Evolutionary conservation across 2,797 vertebrate genomes (phyloP).

Genomic region (Poecilia picta): DNA sequence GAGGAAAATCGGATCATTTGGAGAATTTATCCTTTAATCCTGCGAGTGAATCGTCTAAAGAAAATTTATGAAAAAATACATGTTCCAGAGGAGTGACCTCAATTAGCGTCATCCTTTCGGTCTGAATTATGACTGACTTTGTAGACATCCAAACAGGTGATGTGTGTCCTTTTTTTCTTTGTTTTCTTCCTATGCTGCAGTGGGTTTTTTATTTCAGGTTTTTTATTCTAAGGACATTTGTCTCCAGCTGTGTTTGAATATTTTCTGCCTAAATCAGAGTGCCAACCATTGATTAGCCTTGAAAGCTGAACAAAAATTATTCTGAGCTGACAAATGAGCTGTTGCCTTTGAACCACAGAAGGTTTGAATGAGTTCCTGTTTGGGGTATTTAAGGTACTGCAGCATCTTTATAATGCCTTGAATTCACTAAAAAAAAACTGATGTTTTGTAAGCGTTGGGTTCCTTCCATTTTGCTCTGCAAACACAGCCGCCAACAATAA

Average conservation of each 20-base stretch:
- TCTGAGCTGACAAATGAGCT: constrained; percentile 22
- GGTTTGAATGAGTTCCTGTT: constrained; percentile 12
- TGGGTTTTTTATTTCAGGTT: neutral
- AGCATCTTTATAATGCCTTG: constrained; percentile 14
- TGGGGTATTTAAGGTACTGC: neutral
- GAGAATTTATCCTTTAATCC: constrained; percentile 30
- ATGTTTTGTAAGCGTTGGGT: neutral
- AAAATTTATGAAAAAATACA: constrained; percentile 58
- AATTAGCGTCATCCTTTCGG: constrained; percentile 67
- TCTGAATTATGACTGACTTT: constrained; percentile 54
- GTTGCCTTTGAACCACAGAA: constrained; percentile 27
- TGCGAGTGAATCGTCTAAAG: constrained; percentile 46
- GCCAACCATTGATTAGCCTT: constrained; percentile 48
- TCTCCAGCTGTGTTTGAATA: constrained; percentile 23
- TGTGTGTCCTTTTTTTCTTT: constrained; percentile 27
- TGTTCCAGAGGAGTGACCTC: constrained; percentile 51
- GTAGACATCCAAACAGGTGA: constrained; percentile 58
- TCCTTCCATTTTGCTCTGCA: constrained; percentile 6
- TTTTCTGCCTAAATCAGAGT: constrained; percentile 49
- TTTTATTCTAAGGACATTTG: constrained; percentile 45
- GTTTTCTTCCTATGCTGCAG: constrained; percentile 3
- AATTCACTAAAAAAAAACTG: constrained; percentile 17
- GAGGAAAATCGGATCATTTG: constrained; percentile 52
- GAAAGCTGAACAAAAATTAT: constrained; percentile 30
- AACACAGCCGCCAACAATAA: constrained; percentile 31